Percentiles rank a stretch among this genome's conserved stretches.
These are phyloP conservation scores for Romanogobio albipinnatus DNA, from an alignment of 2,113 vertebrate species.

Conservation along the genomic window DNA sequence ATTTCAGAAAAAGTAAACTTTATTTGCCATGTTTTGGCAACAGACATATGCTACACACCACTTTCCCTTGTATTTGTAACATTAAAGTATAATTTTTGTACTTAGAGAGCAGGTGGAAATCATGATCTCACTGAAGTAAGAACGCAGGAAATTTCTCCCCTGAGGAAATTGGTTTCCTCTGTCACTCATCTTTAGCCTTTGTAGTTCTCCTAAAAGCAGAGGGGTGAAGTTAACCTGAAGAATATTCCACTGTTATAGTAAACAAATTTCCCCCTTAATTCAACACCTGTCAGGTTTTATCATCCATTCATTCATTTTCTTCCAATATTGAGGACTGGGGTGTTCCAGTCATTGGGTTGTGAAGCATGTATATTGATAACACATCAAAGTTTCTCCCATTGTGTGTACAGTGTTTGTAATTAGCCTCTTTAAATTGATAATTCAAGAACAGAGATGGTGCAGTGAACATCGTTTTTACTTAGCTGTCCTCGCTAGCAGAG, in stretches of 20 bases:
- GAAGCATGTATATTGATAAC: constrained; percentile 18
- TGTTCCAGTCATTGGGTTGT: constrained; percentile 1
- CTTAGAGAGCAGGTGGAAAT: constrained; percentile 34
- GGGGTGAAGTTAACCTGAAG: neutral
- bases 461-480: neutral
- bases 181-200: constrained; percentile 36
- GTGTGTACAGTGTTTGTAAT: constrained; percentile 9
- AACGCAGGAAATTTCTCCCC: constrained; percentile 3
- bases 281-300: neutral
- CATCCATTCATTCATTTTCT: constrained; percentile 14
- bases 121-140: constrained; percentile 13
- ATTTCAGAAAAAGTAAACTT: constrained; percentile 10
- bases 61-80: neutral
- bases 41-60: neutral
- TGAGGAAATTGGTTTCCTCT: constrained; percentile 26
- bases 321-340: neutral
- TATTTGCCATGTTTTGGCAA: constrained; percentile 5
- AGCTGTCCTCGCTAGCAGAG: neutral
- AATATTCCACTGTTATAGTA: constrained; percentile 17
- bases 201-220: constrained; percentile 13
- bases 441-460: neutral
- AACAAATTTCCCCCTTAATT: neutral
- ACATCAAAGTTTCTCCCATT: neutral
- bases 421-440: constrained; percentile 21
- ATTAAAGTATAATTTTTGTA: constrained; percentile 21